Conservation (phyloP, 2,797 vertebrate genomes). For the Rhinophrynus dorsalis region DNA sequence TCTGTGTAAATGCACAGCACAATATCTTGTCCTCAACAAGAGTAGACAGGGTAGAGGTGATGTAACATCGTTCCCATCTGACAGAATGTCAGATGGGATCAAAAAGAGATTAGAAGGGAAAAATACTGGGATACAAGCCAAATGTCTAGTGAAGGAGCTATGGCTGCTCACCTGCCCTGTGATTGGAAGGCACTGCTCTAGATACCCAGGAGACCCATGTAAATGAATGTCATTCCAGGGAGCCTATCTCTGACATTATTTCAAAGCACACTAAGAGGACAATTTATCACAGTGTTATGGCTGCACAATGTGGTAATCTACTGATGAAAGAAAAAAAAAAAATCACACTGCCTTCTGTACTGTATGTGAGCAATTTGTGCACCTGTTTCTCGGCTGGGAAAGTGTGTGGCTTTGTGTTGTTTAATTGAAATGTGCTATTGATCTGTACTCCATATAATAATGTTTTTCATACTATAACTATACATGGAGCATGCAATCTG, state of each 20-base stretch:
- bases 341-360: neutral
- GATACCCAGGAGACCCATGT: slow-evolving; percentile 12
- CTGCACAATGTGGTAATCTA: slow-evolving; percentile 25
- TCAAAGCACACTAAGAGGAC: slow-evolving; percentile 26
- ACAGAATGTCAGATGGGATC: slow-evolving; percentile 44
- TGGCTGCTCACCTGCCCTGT: slow-evolving; percentile 11
- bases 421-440: slow-evolving; percentile 49
- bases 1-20: slow-evolving; percentile 17
- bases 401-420: slow-evolving; percentile 28
- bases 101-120: slow-evolving; percentile 43
- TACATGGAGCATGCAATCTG: slow-evolving; percentile 31
- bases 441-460: slow-evolving; percentile 39
- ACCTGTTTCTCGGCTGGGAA: slow-evolving; percentile 36
- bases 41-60: slow-evolving; percentile 25
- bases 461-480: slow-evolving; percentile 41
- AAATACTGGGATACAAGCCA: slow-evolving; percentile 37
- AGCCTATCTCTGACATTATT: slow-evolving; percentile 29
- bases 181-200: slow-evolving; percentile 7
- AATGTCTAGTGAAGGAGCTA: slow-evolving; percentile 29
- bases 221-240: slow-evolving; percentile 37
- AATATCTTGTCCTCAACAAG: slow-evolving; percentile 28
- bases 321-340: slow-evolving; percentile 23
- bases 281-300: slow-evolving; percentile 34
- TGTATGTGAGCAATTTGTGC: slow-evolving; percentile 24
- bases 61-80: slow-evolving; percentile 34